Evolutionary conservation across 2,113 vertebrate genomes (phyloP).

Genomic region (Hirundichthys speculiger): DNA sequence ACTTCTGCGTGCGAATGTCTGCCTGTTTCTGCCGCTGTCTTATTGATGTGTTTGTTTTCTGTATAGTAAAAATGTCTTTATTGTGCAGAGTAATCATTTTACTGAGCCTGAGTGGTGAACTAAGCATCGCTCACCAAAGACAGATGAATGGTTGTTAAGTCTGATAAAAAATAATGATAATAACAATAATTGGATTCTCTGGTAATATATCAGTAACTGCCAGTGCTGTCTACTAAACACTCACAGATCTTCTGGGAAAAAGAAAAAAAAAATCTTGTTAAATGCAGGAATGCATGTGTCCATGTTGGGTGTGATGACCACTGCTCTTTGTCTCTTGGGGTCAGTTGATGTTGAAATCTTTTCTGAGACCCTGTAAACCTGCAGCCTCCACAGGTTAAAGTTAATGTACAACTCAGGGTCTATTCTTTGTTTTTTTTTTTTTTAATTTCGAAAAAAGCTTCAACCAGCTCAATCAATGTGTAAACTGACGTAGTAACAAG

Average conservation of each 20-base stretch:
- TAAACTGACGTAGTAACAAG: too few species aligned
- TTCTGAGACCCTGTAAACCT: background rate
- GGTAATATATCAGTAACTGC: constrained; percentile 39
- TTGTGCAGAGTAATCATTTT: constrained; percentile 59
- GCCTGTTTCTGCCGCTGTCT: too few species aligned
- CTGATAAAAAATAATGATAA: constrained; percentile 33
- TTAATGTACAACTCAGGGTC: too few species aligned
- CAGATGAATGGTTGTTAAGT: constrained; percentile 36
- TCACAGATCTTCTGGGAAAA: too few species aligned
- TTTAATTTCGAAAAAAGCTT: too few species aligned
- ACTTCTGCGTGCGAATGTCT: too few species aligned
- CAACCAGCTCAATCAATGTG: too few species aligned
- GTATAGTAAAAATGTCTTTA: background rate
- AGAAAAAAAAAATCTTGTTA: too few species aligned
- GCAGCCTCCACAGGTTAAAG: too few species aligned
- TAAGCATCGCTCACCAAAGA: constrained; percentile 60
- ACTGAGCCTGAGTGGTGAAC: constrained; percentile 32
- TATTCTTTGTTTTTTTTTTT: too few species aligned
- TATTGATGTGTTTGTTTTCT: too few species aligned
- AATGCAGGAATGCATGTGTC: background rate
- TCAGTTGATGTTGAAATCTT: background rate
- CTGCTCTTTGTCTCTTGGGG: too few species aligned
- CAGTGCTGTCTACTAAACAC: constrained; percentile 24
- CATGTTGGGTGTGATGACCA: background rate
- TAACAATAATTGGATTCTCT: constrained; percentile 42